phyloP scores from a whole-genome alignment of 1,140 invertebrate genomes.

The Asobara japonica region DNA sequence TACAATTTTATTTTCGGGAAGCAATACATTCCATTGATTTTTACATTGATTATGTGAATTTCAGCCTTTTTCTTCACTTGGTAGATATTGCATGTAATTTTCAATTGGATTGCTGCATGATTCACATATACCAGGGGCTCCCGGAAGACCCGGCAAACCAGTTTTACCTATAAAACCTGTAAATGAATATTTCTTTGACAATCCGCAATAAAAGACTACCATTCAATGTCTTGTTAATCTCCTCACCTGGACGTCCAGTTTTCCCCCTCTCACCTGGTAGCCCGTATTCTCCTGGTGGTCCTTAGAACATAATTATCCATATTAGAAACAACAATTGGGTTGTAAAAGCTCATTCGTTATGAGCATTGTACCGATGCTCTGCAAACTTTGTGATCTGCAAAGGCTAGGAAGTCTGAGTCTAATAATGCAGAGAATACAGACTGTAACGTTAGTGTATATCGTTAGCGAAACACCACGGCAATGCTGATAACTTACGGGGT shows the following conservation, averaged over 20 bases:
- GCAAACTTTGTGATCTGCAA: no score
- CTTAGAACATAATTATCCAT: no score
- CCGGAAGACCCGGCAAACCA: background rate
- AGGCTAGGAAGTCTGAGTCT: no score
- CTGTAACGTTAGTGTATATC: no score
- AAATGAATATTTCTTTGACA: background rate
- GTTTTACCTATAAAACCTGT: background rate
- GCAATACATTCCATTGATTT: background rate
- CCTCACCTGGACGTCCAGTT: conserved; percentile 71
- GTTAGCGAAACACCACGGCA: no score
- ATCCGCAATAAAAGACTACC: no score
- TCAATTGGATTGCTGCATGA: background rate
- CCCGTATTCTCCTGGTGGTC: conserved; percentile 72
- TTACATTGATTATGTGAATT: conserved; percentile 1
- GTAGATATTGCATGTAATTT: conserved; percentile 13
- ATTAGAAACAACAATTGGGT: conserved; percentile 25
- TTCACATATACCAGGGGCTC: background rate
- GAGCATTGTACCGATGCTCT: background rate
- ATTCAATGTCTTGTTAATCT: no score
- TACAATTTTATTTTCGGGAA: background rate
- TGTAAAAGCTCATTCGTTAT: background rate
- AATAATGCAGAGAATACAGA: no score
- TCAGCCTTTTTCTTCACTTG: background rate
- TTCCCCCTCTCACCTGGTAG: conserved; percentile 73
- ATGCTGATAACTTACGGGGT: no score